These are phyloP conservation scores for Labeo catla DNA, from an alignment of 2,113 vertebrate species.

Conservation along the genomic window DNA sequence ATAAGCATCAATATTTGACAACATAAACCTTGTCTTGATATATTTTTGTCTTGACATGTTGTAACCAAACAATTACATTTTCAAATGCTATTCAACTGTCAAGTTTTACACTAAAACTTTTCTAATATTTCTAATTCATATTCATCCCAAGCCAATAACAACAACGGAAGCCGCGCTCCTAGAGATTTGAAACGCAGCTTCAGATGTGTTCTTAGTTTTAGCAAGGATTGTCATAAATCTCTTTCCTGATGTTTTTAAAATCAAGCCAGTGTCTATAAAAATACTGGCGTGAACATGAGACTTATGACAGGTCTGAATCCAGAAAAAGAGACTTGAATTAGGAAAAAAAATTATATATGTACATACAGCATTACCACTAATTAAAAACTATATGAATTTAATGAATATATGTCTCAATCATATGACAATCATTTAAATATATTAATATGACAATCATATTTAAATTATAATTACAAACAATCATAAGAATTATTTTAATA, in stretches of 20 bases:
- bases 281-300: not conserved
- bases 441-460: too few species aligned
- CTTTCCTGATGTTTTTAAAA: too few species aligned
- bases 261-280: not conserved
- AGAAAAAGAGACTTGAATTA: not conserved
- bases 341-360: too few species aligned
- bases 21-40: not conserved
- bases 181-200: too few species aligned
- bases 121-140: not conserved
- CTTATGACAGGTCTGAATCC: not conserved
- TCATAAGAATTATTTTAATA: too few species aligned
- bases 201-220: not conserved
- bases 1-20: not conserved
- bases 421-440: too few species aligned
- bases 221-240: not conserved
- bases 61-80: not conserved
- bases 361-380: too few species aligned
- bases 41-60: not conserved
- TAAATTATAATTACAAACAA: too few species aligned
- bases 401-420: too few species aligned
- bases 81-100: not conserved
- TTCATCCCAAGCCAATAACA: not conserved
- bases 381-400: too few species aligned
- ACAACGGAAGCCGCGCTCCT: not conserved
- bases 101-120: not conserved